Percentiles rank a stretch among this genome's conserved stretches.
These are phyloP conservation scores for Caenorhabditis macrosperma DNA, from an alignment of 2,888 invertebrate species.

Conservation along the genomic window DNA sequence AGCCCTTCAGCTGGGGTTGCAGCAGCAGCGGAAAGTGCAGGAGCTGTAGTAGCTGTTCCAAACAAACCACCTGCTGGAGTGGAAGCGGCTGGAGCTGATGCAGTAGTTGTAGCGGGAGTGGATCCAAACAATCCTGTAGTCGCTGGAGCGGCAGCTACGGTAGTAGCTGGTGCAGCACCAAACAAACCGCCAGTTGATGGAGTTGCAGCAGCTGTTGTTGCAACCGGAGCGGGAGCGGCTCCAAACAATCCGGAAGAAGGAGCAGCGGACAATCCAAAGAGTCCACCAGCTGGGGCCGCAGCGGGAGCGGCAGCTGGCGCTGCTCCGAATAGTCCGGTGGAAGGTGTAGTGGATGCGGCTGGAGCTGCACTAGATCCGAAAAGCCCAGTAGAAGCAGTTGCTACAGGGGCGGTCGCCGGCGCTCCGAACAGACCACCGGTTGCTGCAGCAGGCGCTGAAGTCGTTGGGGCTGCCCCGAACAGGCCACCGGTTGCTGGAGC, in stretches of 20 bases:
- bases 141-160: not conserved
- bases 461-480: conserved; percentile 4
- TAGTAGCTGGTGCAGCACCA: conserved; percentile 2
- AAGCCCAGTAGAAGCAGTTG: not conserved
- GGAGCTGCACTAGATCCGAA: not conserved
- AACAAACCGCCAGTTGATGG: conserved; percentile 13
- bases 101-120: not conserved
- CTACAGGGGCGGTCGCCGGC: not conserved
- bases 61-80: conserved; percentile 6
- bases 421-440: conserved; percentile 13
- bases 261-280: conserved; percentile 8
- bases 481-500: conserved; percentile 18
- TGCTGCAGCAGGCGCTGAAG: not conserved
- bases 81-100: not conserved
- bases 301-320: not conserved
- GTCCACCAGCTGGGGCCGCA: conserved; percentile 4
- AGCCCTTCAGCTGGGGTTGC: conserved; percentile 6
- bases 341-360: not conserved
- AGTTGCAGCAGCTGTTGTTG: not conserved
- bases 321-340: conserved; percentile 18
- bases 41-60: not conserved
- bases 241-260: conserved; percentile 9
- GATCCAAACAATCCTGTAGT: conserved; percentile 8
- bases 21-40: not conserved
- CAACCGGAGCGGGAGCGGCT: not conserved